Percentiles rank a stretch among this genome's conserved stretches.
Evolutionary conservation across 2,797 vertebrate species (phyloP).

Genomic region (Poecilia gillii): DNA sequence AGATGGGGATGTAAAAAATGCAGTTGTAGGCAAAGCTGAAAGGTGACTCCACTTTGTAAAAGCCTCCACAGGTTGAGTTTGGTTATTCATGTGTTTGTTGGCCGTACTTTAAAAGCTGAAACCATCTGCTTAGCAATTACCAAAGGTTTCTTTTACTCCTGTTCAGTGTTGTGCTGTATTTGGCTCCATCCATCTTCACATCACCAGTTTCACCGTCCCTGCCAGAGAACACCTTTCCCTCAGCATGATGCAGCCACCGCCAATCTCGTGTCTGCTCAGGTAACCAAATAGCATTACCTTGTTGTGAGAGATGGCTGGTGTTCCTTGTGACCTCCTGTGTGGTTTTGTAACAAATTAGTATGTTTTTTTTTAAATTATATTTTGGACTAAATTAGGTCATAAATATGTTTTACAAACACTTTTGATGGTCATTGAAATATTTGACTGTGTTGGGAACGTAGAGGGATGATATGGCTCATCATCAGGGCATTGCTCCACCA

Average conservation of each 20-base stretch:
- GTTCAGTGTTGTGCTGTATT: too few relatives aligned
- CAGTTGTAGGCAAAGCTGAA: conserved; percentile 12
- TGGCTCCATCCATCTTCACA: neutral
- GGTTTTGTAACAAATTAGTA: neutral
- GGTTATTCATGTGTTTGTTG: neutral
- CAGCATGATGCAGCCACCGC: neutral
- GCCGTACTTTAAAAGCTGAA: neutral
- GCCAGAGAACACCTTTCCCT: neutral
- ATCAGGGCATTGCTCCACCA: neutral
- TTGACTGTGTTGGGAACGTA: neutral
- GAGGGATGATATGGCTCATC: neutral
- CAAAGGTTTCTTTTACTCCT: neutral
- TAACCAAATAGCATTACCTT: neutral
- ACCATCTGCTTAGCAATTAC: conserved; percentile 3
- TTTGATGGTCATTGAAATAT: neutral
- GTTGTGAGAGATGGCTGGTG: neutral
- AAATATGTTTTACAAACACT: neutral
- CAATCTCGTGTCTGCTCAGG: neutral
- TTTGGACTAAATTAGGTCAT: neutral
- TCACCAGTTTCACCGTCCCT: neutral
- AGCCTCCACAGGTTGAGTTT: neutral
- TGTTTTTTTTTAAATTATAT: neutral
- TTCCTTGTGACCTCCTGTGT: neutral
- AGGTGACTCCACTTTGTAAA: neutral
- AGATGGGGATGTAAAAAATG: conserved; percentile 30